A percentile compares a stretch with the other conserved stretches of the same genome.
Conservation (phyloP, 2,113 vertebrate species). For the Rhizomys pruinosus region DNA sequence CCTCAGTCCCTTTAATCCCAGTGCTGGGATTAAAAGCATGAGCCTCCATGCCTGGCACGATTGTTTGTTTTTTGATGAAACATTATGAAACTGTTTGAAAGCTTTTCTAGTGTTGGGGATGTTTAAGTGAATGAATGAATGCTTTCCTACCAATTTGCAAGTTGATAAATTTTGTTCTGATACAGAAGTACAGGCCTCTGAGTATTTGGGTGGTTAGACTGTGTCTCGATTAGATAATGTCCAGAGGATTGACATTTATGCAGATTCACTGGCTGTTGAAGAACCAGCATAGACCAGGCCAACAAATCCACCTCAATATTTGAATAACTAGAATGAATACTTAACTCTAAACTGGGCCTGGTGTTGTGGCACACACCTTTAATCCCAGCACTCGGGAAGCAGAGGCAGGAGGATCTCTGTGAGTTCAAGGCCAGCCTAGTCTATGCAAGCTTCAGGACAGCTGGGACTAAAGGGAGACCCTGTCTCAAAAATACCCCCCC, state of each 20-base stretch:
- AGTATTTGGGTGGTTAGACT: not conserved
- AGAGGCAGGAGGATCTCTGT: too few relatives aligned
- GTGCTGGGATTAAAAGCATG: too few relatives aligned
- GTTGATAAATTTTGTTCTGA: not conserved
- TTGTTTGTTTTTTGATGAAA: conserved; percentile 37
- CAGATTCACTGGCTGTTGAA: not conserved
- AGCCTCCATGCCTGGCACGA: too few relatives aligned
- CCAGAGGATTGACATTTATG: not conserved
- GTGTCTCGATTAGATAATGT: not conserved
- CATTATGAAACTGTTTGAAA: conserved; percentile 25
- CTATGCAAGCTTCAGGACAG: too few relatives aligned
- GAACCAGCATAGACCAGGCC: not conserved
- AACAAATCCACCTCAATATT: not conserved
- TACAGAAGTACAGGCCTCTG: not conserved
- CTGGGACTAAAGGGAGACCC: too few relatives aligned
- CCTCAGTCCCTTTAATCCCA: too few relatives aligned
- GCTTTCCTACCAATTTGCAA: not conserved
- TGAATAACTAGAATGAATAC: not conserved
- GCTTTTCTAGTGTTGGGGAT: not conserved
- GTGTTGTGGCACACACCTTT: too few relatives aligned
- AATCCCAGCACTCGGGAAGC: too few relatives aligned
- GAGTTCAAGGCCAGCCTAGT: too few relatives aligned
- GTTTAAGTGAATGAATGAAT: not conserved
- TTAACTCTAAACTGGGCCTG: not conserved
- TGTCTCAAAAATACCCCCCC: too few relatives aligned